A percentile compares a stretch with the other conserved stretches of the same genome.
phyloP scores from a whole-genome alignment of 2,797 vertebrate genomes.

The Cebuella pygmaea region DNA sequence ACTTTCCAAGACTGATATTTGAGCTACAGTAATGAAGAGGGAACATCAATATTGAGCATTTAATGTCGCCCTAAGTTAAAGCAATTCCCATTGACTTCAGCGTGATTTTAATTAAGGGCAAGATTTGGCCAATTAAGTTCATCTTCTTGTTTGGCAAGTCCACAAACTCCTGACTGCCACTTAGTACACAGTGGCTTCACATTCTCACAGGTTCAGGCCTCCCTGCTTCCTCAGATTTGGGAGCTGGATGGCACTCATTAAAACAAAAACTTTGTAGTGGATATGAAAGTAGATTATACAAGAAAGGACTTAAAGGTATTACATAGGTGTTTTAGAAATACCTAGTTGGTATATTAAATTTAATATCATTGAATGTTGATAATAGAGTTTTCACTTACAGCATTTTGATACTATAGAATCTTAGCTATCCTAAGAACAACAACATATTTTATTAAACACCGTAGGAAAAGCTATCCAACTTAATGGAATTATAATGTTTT shows the following conservation, averaged over 20 bases:
- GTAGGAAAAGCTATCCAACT: neutral
- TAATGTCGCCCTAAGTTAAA: neutral
- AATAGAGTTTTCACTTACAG: neutral
- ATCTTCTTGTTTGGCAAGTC: neutral
- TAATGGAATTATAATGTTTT: neutral
- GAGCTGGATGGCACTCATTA: neutral
- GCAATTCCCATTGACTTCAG: neutral
- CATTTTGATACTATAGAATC: neutral
- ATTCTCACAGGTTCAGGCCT: neutral
- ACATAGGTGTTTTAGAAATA: neutral
- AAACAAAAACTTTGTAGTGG: neutral
- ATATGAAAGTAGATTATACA: neutral
- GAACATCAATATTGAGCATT: neutral
- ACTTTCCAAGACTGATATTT: neutral
- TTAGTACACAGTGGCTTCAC: neutral
- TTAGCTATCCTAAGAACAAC: neutral
- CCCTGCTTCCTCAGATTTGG: neutral
- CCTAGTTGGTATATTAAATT: neutral
- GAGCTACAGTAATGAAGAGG: neutral
- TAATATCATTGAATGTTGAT: neutral
- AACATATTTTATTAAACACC: neutral
- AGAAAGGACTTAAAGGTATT: neutral
- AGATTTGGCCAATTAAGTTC: neutral
- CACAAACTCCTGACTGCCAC: neutral
- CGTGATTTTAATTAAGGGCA: conserved; percentile 15